A percentile compares a stretch with the other conserved stretches of the same genome.
Evolutionary conservation across 2,888 invertebrate genomes (phyloP).

Genomic region (Diaphora mendica): DNA sequence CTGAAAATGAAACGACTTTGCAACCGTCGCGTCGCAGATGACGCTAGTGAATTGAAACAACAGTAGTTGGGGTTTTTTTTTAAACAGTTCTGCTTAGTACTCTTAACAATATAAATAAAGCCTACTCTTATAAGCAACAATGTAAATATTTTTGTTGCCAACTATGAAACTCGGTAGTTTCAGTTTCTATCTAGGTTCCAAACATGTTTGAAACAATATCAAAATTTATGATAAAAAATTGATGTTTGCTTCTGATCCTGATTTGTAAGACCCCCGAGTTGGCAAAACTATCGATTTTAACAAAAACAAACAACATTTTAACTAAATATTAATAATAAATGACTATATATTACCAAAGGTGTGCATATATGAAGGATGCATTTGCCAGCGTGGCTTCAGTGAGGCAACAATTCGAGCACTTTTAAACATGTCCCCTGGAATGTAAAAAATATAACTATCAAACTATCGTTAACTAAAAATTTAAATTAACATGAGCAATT

Average conservation of each 20-base stretch:
- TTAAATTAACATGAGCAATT: too few species aligned
- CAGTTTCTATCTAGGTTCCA: too few species aligned
- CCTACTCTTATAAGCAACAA: neutral
- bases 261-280: neutral
- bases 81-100: neutral
- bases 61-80: neutral
- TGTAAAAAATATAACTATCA: neutral
- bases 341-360: slow-evolving; percentile 89
- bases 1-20: neutral
- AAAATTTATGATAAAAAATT: neutral
- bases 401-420: slow-evolving; percentile 90
- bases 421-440: slow-evolving; percentile 88
- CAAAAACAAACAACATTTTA: too few species aligned
- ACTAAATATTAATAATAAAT: neutral
- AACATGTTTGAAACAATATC: too few species aligned
- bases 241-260: neutral
- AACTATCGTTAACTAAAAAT: neutral
- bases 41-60: neutral
- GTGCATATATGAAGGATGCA: slow-evolving; percentile 96
- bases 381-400: slow-evolving; percentile 91
- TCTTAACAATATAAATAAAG: neutral
- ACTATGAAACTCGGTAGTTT: too few species aligned
- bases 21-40: neutral
- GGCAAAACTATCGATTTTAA: neutral
- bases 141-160: neutral